Conservation (phyloP, 2,797 vertebrate genomes). For the Echeneis naucrates region DNA sequence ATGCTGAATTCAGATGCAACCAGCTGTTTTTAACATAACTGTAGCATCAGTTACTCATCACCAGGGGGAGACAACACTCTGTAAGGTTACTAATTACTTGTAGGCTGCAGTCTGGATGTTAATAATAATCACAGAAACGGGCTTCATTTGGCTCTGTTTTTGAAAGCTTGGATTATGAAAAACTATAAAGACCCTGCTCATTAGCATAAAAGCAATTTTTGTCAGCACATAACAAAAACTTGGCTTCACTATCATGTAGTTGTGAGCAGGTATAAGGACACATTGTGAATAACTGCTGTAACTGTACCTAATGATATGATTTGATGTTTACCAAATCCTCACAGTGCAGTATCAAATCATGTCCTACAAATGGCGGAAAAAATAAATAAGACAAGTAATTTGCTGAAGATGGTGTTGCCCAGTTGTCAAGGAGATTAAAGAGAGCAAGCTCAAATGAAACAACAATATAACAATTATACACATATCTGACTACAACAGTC, state of each 20-base stretch:
- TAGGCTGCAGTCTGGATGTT: conserved; percentile 13
- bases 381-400: no score
- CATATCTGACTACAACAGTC: no score
- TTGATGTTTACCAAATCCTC: background rate
- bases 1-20: conserved; percentile 58
- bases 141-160: conserved; percentile 18
- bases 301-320: conserved; percentile 10
- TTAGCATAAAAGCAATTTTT: background rate
- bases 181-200: no score
- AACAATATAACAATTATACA: background rate
- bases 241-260: background rate
- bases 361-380: no score
- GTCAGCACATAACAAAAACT: background rate
- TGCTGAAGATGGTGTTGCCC: background rate
- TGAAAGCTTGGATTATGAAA: no score
- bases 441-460: background rate
- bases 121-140: conserved; percentile 11
- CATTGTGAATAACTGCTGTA: background rate
- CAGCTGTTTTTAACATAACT: conserved; percentile 36
- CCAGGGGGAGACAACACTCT: conserved; percentile 72
- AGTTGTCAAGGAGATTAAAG: conserved; percentile 5
- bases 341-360: no score
- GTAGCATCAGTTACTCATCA: conserved; percentile 41
- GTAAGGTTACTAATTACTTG: conserved; percentile 15
- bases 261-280: background rate